Percentiles rank a stretch among this genome's conserved stretches.
Evolutionary conservation across 1,140 invertebrate genomes (phyloP).

Genomic region (Rhynchophorus ferrugineus): DNA sequence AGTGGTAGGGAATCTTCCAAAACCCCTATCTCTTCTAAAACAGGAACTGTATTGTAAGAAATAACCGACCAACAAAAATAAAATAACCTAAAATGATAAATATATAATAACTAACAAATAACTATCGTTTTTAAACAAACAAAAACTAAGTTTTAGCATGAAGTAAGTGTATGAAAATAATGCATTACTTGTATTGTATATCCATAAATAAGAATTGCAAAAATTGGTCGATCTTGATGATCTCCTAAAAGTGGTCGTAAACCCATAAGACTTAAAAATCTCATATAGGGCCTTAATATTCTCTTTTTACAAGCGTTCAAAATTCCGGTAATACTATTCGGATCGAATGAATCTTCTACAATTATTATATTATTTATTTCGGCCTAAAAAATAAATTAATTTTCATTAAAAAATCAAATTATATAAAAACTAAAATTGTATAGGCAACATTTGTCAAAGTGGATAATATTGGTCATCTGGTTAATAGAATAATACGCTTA

Average conservation of each 20-base stretch:
- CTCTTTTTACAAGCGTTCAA: constrained; percentile 71
- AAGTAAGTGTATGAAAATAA: too few relatives aligned
- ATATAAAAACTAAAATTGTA: too few relatives aligned
- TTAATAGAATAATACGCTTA: too few relatives aligned
- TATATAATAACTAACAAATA: background rate
- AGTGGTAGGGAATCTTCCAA: constrained; percentile 47
- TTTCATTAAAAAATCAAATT: background rate
- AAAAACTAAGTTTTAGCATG: too few relatives aligned
- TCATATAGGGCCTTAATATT: constrained; percentile 67
- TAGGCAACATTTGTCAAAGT: too few relatives aligned
- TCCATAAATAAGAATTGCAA: constrained; percentile 54
- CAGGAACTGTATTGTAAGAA: constrained; percentile 68
- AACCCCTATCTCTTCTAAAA: constrained; percentile 67
- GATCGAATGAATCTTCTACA: constrained; percentile 18
- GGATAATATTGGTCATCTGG: too few relatives aligned
- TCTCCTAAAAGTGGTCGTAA: constrained; percentile 60
- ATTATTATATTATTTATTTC: constrained; percentile 17
- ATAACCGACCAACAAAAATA: constrained; percentile 61
- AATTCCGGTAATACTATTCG: constrained; percentile 59
- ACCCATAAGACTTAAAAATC: constrained; percentile 63
- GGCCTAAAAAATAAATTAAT: constrained; percentile 12
- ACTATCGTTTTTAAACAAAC: background rate
- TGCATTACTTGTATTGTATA: constrained; percentile 57
- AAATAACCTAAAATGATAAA: constrained; percentile 38
- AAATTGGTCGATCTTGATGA: constrained; percentile 47